These are phyloP conservation scores for Pyrrhia umbra DNA, from an alignment of 2,888 invertebrate species.

Conservation along the genomic window DNA sequence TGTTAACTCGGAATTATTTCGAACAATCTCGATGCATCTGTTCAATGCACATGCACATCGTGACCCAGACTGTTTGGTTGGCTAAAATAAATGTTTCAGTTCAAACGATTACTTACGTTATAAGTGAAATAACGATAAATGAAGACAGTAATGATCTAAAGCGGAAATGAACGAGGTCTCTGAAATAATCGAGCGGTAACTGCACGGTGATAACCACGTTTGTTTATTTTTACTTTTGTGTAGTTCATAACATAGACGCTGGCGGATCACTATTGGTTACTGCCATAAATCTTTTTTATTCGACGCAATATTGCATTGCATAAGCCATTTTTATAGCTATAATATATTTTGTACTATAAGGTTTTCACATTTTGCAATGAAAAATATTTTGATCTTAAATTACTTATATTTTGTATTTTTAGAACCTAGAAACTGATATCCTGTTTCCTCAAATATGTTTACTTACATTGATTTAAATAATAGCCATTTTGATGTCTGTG, in stretches of 20 bases:
- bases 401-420: neutral
- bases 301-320: constrained; percentile 2
- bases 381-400: no score
- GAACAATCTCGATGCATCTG: neutral
- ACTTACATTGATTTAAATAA: no score
- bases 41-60: neutral
- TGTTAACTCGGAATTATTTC: constrained; percentile 10
- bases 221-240: constrained; percentile 10
- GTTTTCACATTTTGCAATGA: neutral
- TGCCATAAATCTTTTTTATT: constrained; percentile 13
- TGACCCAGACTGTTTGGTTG: neutral
- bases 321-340: constrained; percentile 5
- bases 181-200: constrained; percentile 17
- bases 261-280: constrained; percentile 7
- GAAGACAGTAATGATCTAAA: constrained; percentile 10
- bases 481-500: no score
- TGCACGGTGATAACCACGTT: constrained; percentile 15
- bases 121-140: constrained; percentile 4
- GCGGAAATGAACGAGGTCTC: constrained; percentile 17
- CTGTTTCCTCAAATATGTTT: no score
- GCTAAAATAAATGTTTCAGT: neutral
- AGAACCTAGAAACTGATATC: no score
- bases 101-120: neutral
- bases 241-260: neutral
- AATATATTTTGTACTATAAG: neutral